phyloP scores from a whole-genome alignment of 2,113 vertebrate genomes.

The Lipophrys pholis region DNA sequence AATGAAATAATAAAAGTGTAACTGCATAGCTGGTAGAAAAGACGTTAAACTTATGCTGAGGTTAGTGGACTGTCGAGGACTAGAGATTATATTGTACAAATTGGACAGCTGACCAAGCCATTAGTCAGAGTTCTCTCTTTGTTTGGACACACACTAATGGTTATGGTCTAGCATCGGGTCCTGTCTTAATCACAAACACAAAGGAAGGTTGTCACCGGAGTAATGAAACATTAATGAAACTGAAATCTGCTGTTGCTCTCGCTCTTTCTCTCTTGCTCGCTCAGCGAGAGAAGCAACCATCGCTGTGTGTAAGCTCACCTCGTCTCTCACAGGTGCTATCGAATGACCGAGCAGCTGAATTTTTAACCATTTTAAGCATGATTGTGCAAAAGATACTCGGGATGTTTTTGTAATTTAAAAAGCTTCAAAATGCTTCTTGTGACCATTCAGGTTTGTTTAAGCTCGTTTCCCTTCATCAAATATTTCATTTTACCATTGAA shows the following conservation, averaged over 20 bases:
- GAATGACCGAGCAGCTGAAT: slow-evolving; percentile 70
- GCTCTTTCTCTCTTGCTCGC: slow-evolving; percentile 1
- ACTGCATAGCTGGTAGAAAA: background rate
- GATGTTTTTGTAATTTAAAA: too few species aligned
- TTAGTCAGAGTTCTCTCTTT: slow-evolving; percentile 30
- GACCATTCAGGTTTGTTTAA: background rate
- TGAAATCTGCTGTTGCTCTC: slow-evolving; percentile 44
- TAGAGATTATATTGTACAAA: background rate
- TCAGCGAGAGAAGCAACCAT: slow-evolving; percentile 11
- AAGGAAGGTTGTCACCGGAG: slow-evolving; percentile 62
- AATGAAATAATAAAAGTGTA: background rate
- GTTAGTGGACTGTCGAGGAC: background rate
- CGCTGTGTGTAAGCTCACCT: slow-evolving; percentile 25
- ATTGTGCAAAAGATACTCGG: background rate
- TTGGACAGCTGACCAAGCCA: slow-evolving; percentile 10
- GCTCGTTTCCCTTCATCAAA: slow-evolving; percentile 9
- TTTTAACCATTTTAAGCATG: slow-evolving; percentile 13
- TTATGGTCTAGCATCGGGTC: slow-evolving; percentile 29
- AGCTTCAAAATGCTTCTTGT: background rate
- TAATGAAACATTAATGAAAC: slow-evolving; percentile 78
- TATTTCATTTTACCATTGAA: slow-evolving; percentile 11
- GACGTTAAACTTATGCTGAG: background rate
- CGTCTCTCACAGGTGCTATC: slow-evolving; percentile 60
- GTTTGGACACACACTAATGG: slow-evolving; percentile 29
- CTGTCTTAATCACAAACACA: slow-evolving; percentile 57